Conservation (phyloP, 92 coral and sea anemone genomes). For the Nematostella vectensis region DNA sequence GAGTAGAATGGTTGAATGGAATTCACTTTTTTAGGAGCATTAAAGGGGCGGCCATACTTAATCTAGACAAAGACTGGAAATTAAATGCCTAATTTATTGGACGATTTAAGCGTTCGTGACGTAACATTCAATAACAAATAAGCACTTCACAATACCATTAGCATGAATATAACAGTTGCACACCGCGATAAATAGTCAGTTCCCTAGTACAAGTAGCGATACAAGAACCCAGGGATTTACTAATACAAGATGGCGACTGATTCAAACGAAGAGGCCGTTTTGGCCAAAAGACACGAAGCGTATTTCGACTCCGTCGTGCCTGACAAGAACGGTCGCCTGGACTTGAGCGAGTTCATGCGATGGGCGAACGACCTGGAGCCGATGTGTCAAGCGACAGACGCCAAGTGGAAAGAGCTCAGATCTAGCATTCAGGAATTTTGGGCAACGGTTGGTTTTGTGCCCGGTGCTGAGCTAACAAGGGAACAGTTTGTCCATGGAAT, state of each 20-base stretch:
- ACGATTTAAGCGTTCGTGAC: too few species aligned
- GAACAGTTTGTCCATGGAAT: constrained; percentile 38
- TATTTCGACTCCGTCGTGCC: constrained; percentile 56
- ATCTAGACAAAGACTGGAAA: too few species aligned
- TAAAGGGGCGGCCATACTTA: too few species aligned
- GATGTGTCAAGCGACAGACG: constrained; percentile 36
- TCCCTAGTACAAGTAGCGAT: neutral
- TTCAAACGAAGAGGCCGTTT: constrained; percentile 25
- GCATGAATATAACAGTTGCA: neutral
- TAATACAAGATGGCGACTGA: too few species aligned
- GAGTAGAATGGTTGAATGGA: too few species aligned
- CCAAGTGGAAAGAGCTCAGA: constrained; percentile 24
- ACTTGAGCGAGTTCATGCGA: constrained; percentile 44
- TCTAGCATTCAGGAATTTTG: constrained; percentile 31
- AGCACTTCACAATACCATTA: too few species aligned
- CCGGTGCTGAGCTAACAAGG: constrained; percentile 47
- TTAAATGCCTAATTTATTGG: too few species aligned
- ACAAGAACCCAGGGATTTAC: too few species aligned
- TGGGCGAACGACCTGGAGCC: constrained; percentile 47
- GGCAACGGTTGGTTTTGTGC: constrained; percentile 49
- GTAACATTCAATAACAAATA: too few species aligned
- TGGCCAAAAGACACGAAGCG: constrained; percentile 33
- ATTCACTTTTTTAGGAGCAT: too few species aligned
- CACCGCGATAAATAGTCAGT: neutral
- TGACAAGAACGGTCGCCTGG: constrained; percentile 40